Evolutionary conservation across 2,797 vertebrate genomes (phyloP), one percentile per base, ranked within the genome.

Genomic region (Tapirus indicus): DNA sequence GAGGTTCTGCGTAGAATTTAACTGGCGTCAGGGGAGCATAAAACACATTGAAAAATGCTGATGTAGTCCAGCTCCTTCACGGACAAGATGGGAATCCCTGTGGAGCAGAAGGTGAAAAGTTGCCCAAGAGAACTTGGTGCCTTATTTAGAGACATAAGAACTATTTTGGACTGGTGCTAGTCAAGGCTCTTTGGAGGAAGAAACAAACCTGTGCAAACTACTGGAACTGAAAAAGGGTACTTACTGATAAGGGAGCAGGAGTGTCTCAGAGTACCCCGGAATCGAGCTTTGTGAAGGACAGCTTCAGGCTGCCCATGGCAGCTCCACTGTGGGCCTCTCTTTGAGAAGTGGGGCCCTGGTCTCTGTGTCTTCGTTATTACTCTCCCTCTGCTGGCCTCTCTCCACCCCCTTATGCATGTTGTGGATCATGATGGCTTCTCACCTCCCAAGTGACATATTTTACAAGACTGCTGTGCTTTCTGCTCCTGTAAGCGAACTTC

Each of bases 121-220:
- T 88, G 23, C 41, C 27, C 27, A 18, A 23, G 66, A 72, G 56
- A 88, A 90, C 32, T 80, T 56, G 21, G 58, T 32, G 3, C 62
- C 66, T 88, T 77, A 44, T 62, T 90, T 90, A 83, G 64, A 79
- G 84, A 66, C 27, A 35, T 56, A 60, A 79, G 35, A 69, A 38
- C 71, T 86, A 0, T 35, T 27, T 10, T 16, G 32, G 10, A 69
- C 56, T 74, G 68, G 35, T 71, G 47, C 32, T 80, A 44, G 27
- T 80, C 23, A 47, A 62, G n/a, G 35, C 29, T 94, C 44, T 75
- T 95, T n/a, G 44, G 72, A 95, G 78, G 85, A 82, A 85, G 49
- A 94, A 85, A 72, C 5, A 80, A 60, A 66, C 16, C 16, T 49
- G 32, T 60, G n/a, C 58, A 62, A 35, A 88, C 13, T 6, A 11